Percentiles rank a stretch among this genome's conserved stretches.
Evolutionary conservation across 2,113 vertebrate species (phyloP).

Genomic region (Brachypodius melanocephalos): DNA sequence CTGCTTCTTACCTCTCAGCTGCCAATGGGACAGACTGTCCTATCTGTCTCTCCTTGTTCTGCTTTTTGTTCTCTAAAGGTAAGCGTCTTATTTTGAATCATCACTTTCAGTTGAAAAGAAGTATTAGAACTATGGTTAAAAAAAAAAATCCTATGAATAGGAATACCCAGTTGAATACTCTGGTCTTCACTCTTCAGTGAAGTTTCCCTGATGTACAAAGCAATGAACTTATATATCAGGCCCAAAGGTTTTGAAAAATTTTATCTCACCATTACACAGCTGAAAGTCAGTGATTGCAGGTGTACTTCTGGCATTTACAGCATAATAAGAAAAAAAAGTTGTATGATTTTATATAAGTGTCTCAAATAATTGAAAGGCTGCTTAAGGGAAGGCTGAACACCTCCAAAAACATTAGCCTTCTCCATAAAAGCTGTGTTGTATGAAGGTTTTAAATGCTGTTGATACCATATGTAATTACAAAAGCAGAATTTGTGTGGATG

Average conservation of each 20-base stretch:
- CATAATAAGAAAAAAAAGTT: not conserved
- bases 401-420: not conserved
- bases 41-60: not conserved
- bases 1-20: not conserved
- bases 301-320: conserved; percentile 41
- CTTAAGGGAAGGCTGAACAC: conserved; percentile 3
- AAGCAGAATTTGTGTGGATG: not conserved
- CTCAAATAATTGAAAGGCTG: conserved; percentile 35
- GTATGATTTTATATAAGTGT: not conserved
- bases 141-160: not conserved
- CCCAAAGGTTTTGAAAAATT: not conserved
- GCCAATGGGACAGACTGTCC: not conserved
- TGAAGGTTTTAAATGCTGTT: not conserved
- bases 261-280: conserved; percentile 14
- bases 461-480: not conserved
- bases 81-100: not conserved
- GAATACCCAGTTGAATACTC: not conserved
- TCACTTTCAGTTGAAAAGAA: not conserved
- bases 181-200: not conserved
- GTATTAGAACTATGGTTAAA: not conserved
- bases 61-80: not conserved
- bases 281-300: conserved; percentile 37
- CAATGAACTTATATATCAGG: not conserved
- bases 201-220: not conserved
- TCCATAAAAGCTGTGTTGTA: not conserved